These are phyloP conservation scores for Seriola dumerili DNA, from an alignment of 2,113 vertebrate genomes.

Conservation along the genomic window DNA sequence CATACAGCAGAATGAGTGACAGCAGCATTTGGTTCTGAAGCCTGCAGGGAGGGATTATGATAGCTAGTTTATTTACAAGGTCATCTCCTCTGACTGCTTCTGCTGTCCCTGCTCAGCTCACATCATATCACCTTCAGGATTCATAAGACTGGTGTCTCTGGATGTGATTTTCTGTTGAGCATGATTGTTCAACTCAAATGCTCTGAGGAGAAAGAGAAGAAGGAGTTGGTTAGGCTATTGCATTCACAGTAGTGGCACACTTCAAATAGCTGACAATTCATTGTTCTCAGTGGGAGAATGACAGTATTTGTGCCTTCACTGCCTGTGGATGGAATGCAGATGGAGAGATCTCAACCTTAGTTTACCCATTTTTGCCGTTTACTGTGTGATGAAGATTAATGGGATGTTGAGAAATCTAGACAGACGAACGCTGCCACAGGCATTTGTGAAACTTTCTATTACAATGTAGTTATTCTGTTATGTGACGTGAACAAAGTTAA, in stretches of 20 bases:
- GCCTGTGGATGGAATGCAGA: conserved; percentile 45
- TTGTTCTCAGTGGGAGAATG: conserved; percentile 42
- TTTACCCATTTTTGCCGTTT: conserved; percentile 53
- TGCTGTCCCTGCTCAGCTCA: conserved; percentile 31
- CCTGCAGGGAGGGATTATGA: conserved; percentile 70
- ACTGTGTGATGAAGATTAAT: conserved; percentile 47
- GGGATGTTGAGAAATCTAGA: conserved; percentile 20
- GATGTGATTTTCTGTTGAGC: conserved; percentile 20
- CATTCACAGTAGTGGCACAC: background rate
- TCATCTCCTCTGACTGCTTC: conserved; percentile 58
- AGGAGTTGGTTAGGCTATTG: conserved; percentile 1
- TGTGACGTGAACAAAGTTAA: no score
- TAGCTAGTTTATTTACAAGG: conserved; percentile 77
- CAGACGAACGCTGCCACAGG: conserved; percentile 21
- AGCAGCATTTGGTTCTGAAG: conserved; percentile 36
- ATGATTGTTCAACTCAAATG: conserved; percentile 3
- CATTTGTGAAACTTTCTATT: conserved; percentile 9
- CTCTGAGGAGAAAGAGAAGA: background rate
- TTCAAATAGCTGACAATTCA: conserved; percentile 16
- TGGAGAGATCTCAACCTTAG: conserved; percentile 34
- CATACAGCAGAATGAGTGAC: conserved; percentile 62
- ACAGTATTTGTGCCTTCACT: conserved; percentile 42
- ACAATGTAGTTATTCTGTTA: background rate
- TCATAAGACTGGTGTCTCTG: background rate
- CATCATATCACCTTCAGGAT: conserved; percentile 30